These are phyloP conservation scores for Notothenia coriiceps DNA, from an alignment of 2,113 vertebrate species.

Conservation along the genomic window DNA sequence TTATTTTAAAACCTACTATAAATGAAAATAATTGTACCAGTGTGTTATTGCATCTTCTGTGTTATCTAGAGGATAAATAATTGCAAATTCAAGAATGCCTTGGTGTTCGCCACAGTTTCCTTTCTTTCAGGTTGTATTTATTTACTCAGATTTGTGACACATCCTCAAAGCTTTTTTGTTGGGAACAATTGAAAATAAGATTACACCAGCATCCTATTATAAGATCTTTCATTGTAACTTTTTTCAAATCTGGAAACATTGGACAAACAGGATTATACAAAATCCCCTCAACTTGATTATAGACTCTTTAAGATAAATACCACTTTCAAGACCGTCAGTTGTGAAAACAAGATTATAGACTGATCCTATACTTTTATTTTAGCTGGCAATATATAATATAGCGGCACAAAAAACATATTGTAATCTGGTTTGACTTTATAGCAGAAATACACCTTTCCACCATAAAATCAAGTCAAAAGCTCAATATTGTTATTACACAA, in stretches of 20 bases:
- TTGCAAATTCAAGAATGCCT: neutral
- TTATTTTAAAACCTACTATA: neutral
- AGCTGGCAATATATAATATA: neutral
- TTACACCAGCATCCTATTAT: slow-evolving; percentile 3
- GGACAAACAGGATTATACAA: slow-evolving; percentile 31
- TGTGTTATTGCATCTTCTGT: neutral
- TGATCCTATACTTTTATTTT: slow-evolving; percentile 3
- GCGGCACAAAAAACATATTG: neutral
- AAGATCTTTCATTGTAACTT: neutral
- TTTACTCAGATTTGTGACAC: slow-evolving; percentile 9
- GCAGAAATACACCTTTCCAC: neutral
- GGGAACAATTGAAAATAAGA: slow-evolving; percentile 1
- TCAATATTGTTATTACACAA: neutral
- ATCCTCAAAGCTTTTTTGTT: slow-evolving; percentile 6
- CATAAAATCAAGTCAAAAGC: neutral
- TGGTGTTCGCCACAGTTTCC: neutral
- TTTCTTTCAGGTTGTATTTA: neutral
- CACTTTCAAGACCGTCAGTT: neutral
- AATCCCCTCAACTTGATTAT: neutral
- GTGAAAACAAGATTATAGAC: slow-evolving; percentile 16
- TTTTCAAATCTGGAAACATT: slow-evolving; percentile 19
- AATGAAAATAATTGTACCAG: neutral
- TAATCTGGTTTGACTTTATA: neutral
- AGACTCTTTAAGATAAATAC: neutral
- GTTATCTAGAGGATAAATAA: neutral